These are phyloP conservation scores for Pteronotus mesoamericanus DNA, from an alignment of 2,797 vertebrate species.

Conservation along the genomic window DNA sequence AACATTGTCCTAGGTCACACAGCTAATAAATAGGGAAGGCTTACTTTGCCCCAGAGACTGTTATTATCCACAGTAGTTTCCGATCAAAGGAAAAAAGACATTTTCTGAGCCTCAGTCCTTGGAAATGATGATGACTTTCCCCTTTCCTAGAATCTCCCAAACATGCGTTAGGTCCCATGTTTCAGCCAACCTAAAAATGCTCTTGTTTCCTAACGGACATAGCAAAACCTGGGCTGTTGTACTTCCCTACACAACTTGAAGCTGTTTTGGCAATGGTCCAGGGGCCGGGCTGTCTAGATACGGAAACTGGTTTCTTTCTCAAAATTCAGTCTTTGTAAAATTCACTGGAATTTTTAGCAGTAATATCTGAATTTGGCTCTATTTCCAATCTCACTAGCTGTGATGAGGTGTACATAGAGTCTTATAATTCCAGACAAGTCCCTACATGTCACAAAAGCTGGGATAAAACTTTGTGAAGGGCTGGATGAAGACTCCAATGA, in stretches of 20 bases:
- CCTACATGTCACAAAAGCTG: neutral
- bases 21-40: neutral
- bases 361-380: constrained; percentile 12
- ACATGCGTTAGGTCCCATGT: neutral
- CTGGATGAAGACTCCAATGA: neutral
- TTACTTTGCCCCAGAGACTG: neutral
- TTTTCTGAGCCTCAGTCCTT: neutral
- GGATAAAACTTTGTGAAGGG: neutral
- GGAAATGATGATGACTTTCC: neutral
- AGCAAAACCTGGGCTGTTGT: neutral
- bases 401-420: neutral
- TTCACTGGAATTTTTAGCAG: constrained; percentile 11
- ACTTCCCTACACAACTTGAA: neutral
- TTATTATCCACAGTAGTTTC: neutral
- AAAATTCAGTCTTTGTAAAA: neutral
- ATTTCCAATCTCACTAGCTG: neutral
- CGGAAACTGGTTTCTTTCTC: neutral
- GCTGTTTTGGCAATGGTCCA: neutral
- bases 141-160: neutral
- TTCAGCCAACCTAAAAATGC: neutral
- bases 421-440: constrained; percentile 26
- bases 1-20: neutral
- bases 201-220: neutral
- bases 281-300: neutral
- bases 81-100: neutral